phyloP scores from a whole-genome alignment of 2,113 vertebrate genomes.

The Panthera leo region DNA sequence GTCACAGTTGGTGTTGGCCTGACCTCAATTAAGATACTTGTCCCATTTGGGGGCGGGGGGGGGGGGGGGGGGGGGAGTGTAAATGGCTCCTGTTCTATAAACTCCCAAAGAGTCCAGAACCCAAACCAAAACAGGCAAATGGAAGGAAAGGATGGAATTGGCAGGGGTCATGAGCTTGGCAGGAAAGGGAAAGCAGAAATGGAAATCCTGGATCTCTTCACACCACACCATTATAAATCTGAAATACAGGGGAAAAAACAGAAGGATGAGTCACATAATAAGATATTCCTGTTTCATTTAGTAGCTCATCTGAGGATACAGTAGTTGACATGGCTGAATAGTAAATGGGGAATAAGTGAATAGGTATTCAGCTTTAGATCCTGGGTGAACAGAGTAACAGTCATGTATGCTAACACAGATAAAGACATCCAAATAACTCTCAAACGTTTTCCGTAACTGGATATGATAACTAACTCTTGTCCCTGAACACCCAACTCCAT shows the following conservation, averaged over 20 bases:
- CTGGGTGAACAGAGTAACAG: neutral
- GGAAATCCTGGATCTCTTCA: conserved; percentile 57
- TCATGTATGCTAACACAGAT: neutral
- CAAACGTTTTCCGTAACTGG: neutral
- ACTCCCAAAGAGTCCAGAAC: conserved; percentile 48
- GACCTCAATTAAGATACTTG: conserved; percentile 60
- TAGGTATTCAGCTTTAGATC: neutral
- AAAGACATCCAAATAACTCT: neutral
- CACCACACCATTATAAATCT: neutral
- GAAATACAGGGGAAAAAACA: neutral
- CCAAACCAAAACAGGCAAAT: conserved; percentile 27
- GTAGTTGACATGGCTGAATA: neutral
- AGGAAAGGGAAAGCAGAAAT: neutral
- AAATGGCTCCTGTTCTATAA: conserved; percentile 42
- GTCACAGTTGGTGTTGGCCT: conserved; percentile 50
- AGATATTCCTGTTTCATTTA: neutral
- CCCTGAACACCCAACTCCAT: neutral
- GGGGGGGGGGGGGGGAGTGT: neutral
- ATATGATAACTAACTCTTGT: neutral
- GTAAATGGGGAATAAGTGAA: neutral
- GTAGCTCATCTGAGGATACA: neutral
- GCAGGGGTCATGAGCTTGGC: neutral
- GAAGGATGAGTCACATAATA: conserved; percentile 1
- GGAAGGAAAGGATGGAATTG: conserved; percentile 34
- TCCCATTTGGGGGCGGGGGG: neutral